Base-by-base conservation (phyloP, 92 coral and sea anemone genomes). In the Pocillopora grandis region DNA sequence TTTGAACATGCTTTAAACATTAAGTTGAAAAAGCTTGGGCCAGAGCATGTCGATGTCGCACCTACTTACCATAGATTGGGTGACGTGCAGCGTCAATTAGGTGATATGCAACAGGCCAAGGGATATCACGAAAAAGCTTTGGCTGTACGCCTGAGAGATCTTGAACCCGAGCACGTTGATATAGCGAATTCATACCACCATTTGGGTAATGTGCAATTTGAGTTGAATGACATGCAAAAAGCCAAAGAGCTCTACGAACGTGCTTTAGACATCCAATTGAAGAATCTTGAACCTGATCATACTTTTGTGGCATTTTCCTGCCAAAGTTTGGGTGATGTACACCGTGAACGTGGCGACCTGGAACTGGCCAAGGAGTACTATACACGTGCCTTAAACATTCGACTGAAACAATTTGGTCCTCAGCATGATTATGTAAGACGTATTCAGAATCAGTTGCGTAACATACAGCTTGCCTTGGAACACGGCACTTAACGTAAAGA, bases 31-130 rank as follows among this genome's bases (percentile, higher is more conserved):
- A 37, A 37, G 56, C 56, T 71, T 71, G 76, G 57, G 3, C 56
- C 76, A 21, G 76, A 71, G 2, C 76, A 71, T 71, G 57, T 48
- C 2, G 10, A 18, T 18, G 56, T 71, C 76, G 76, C 59, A 3
- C 5, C 11, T 33, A 48, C 76, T 21, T 71, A 71, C 76, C 49
- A 17, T 15, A 71, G 17, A 3, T 17, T 71, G 49, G 76, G 59
- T 18, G 2, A 0, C 1, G 58, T 71, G 0, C 76, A 71, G 0
- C 21, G 14, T 9, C 10, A 3, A 14, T 71, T 84, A 81, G 87
- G 87, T 42, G 49, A 79, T 18, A 18, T 61, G 49, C 59, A 79
- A 19, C 66, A 21, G 52, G 78, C 85, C 77, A 81, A 2, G 77
- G 21, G 58, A 42, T 27, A 0, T 81, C 62, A 58, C 71, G 67